Evolutionary conservation across 2,888 invertebrate genomes (phyloP), one percentile per base, ranked within the genome.

Genomic region (Agrochola lota): DNA sequence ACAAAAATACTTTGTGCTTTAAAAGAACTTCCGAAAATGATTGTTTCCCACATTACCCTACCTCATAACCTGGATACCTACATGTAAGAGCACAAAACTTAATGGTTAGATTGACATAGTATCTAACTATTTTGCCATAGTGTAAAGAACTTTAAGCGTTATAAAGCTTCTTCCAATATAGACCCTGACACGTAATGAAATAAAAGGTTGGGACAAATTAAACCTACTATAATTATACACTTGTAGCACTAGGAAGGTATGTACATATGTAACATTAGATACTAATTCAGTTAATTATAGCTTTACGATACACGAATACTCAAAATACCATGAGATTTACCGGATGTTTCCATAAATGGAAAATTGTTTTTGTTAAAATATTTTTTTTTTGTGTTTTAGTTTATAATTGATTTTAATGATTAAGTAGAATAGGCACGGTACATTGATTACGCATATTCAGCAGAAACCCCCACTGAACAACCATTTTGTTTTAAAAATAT

Each of bases 251-350:
- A 46, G 20, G 46, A 26, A 17, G 7, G n/a, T 26, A n/a, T n/a
- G n/a, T n/a, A 26, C 15, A 3, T 35, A 17, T 40, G 4, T 40
- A 71, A 23, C 26, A 40, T 30, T 9, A 35, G 23, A 43, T 52
- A 23, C 52, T 23, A 49, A 49, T 52, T 23, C 23, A 52, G 52
- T 52, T 69, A 77, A 43, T 43, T n/a, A 78, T 23, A 60, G n/a
- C 15, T 78, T 15, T 30, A 68, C 5, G n/a, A 35, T 20, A 49
- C 46, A 12, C 9, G 26, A 40, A 49, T 52, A 60, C n/a, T 6
- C 23, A 9, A 9, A 46, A 46, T n/a, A 9, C 60, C 43, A 69
- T 26, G 23, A 70, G 17, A 26, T 79, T 46, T 46, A 62, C n/a
- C 70, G 35, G 52, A 43, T 23, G 20, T 26, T 17, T 78, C 30